phyloP scores from a whole-genome alignment of 2,888 invertebrate species.

The Nomada flava region DNA sequence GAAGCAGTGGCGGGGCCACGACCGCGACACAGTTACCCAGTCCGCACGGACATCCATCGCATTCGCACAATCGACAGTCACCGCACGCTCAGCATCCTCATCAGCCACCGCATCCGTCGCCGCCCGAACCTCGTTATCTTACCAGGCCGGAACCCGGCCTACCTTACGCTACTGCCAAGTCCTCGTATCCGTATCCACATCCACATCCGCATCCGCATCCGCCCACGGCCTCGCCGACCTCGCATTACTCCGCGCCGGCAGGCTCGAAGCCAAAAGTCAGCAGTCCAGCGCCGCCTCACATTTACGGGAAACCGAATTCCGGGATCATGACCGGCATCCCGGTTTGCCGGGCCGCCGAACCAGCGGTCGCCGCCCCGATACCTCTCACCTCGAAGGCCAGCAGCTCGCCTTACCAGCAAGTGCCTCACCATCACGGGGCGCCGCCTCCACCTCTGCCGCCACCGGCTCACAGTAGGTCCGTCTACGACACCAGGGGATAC shows the following conservation, averaged over 20 bases:
- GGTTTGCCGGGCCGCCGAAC: conserved; percentile 84
- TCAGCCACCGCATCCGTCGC: conserved; percentile 81
- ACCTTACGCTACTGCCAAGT: conserved; percentile 82
- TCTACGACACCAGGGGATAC: conserved; percentile 82
- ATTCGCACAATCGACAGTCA: conserved; percentile 83
- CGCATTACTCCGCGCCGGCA: conserved; percentile 85
- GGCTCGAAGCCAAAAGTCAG: conserved; percentile 87
- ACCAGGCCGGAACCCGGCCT: conserved; percentile 80
- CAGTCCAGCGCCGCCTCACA: conserved; percentile 91
- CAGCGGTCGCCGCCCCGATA: conserved; percentile 84
- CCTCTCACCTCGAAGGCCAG: conserved; percentile 86
- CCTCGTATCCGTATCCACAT: conserved; percentile 81
- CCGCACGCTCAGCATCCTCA: conserved; percentile 81
- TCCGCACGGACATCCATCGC: conserved; percentile 84
- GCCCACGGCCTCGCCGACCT: conserved; percentile 84
- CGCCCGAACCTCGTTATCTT: conserved; percentile 80
- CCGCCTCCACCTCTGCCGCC: conserved; percentile 84
- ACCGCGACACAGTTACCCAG: conserved; percentile 83
- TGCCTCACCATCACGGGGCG: conserved; percentile 85
- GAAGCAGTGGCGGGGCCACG: conserved; percentile 59
- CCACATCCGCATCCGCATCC: conserved; percentile 82
- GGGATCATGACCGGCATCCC: conserved; percentile 87
- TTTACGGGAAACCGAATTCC: conserved; percentile 88
- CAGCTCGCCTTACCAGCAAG: conserved; percentile 86
- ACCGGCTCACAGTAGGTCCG: conserved; percentile 84